Evolutionary conservation across 2,797 vertebrate species (phyloP).

Genomic region (Peromyscus aztecus): DNA sequence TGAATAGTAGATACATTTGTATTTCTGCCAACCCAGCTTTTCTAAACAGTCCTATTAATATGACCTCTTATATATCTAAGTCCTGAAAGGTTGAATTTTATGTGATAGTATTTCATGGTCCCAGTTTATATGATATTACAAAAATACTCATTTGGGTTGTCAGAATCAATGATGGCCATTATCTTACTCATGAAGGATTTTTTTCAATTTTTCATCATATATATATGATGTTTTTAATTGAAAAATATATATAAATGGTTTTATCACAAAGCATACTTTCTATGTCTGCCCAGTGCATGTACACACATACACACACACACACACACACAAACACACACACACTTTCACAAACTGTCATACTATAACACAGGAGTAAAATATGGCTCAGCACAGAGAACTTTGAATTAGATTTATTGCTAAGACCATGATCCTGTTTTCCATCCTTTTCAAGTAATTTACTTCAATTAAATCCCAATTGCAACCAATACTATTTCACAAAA

Average conservation of each 20-base stretch:
- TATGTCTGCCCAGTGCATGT: no score
- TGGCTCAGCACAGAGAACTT: background rate
- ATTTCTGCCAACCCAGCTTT: background rate
- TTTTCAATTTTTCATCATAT: no score
- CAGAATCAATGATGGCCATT: background rate
- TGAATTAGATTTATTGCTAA: background rate
- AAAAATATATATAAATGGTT: background rate
- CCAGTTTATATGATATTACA: background rate
- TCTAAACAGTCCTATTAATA: background rate
- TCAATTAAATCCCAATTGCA: background rate
- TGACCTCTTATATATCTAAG: background rate
- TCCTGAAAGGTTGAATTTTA: background rate
- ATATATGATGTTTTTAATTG: background rate
- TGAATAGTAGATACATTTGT: background rate
- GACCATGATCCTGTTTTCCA: background rate
- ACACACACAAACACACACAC: background rate
- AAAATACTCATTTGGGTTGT: background rate
- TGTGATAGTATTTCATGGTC: background rate
- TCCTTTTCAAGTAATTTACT: background rate
- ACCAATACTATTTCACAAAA: conserved; percentile 13
- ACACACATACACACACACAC: no score
- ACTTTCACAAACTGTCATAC: background rate
- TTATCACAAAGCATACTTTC: background rate
- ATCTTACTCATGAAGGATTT: background rate
- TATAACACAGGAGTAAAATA: background rate